Base-by-base conservation (phyloP, 2,888 invertebrate genomes). In the Spodoptera exigua region DNA sequence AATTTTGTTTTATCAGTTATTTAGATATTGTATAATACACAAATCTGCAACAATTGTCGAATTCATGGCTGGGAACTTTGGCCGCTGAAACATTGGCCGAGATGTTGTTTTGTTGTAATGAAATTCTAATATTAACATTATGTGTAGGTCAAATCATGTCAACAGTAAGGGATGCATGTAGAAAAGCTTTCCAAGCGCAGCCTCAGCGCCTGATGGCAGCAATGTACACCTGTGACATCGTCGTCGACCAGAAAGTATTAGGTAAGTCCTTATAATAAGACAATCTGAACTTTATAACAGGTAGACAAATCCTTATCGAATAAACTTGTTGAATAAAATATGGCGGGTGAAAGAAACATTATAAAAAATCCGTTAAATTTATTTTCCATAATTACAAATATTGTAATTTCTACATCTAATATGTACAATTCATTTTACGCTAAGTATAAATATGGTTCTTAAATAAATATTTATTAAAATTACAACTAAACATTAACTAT, bases 201-300 rank as follows among this genome's bases (percentile, higher is more conserved):
- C 97, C 98, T 0, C 98, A 98, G 84, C 95, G 99, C 46, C 91
- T 99, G 21, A 98, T 99, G 95, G 98, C 97, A 1, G 99, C 99
- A 3, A 99, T 99, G 98, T 99, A 98, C 86, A 95, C 95, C 71
- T 95, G 95, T 87, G 96, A 95, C 78, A 97, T 99, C 64, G 96
- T 97, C 64, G 98, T 97, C 21, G 97, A 97, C 79, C 96, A 97
- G 35, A 98, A 98, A 92, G 97, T 97, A 69, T 94, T 98, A 83
- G 98, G 98, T 97, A 89, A 96, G 97, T 95, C n/a, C 11, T 54
- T 41, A 52, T 37, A 52, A 7, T 12, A 35, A 47, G 12, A 10
- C 3, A 48, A 49, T 46, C 13, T 39, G 1, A 35, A 52, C 37
- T 57, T 47, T 54, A 59, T 65, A 21, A 44, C 37, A 46, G 16